Evolutionary conservation across 2,797 vertebrate species (phyloP).

Genomic region (Microchirus variegatus): DNA sequence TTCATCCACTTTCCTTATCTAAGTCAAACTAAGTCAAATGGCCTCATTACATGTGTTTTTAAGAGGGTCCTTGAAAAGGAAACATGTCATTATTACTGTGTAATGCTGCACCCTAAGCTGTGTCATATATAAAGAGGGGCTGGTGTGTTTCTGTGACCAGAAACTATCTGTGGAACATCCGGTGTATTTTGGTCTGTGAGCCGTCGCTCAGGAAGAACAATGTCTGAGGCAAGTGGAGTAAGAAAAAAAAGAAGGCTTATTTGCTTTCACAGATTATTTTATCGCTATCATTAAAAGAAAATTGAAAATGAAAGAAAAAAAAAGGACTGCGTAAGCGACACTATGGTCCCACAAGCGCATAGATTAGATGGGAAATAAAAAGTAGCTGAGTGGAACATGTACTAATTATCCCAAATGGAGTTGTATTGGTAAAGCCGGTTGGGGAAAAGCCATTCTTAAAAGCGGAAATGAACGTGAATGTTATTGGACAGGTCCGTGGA

Average conservation of each 20-base stretch:
- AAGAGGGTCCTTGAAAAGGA: neutral
- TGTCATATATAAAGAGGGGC: slow-evolving; percentile 14
- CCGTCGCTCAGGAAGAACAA: slow-evolving; percentile 25
- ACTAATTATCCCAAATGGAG: slow-evolving; percentile 57
- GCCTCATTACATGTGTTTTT: too few relatives aligned
- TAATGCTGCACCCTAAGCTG: too few relatives aligned
- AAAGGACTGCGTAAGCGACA: slow-evolving; percentile 16
- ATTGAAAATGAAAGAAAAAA: neutral
- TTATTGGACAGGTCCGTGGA: slow-evolving; percentile 73
- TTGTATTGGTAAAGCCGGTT: slow-evolving; percentile 30
- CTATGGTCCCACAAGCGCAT: slow-evolving; percentile 26
- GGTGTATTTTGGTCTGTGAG: slow-evolving; percentile 24
- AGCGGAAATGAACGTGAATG: slow-evolving; percentile 72
- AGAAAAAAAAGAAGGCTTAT: slow-evolving; percentile 27
- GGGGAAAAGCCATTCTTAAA: slow-evolving; percentile 49
- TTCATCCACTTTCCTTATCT: too few relatives aligned
- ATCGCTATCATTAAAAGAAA: neutral
- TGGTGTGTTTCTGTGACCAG: slow-evolving; percentile 20
- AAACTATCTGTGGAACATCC: slow-evolving; percentile 16
- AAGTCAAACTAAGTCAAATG: too few relatives aligned
- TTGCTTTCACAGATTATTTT: slow-evolving; percentile 22
- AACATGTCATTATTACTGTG: slow-evolving; percentile 6
- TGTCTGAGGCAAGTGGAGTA: neutral
- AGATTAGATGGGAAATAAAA: slow-evolving; percentile 46
- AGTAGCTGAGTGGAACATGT: slow-evolving; percentile 27